Evolutionary conservation across 2,797 vertebrate species (phyloP), one percentile per base, ranked within the genome.

Genomic region (Crenuchus spilurus): DNA sequence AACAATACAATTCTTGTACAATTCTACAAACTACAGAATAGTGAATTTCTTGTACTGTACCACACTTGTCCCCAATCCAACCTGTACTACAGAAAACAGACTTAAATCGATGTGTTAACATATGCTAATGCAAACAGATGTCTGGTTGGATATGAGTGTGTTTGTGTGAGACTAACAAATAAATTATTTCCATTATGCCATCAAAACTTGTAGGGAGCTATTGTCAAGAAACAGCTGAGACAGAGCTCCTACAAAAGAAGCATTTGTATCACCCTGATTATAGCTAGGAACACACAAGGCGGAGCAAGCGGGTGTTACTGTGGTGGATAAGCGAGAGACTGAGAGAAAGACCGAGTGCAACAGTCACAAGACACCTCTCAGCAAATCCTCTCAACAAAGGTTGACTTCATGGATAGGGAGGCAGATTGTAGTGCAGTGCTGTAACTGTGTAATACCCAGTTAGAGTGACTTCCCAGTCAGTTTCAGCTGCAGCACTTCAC

Each of bases 141-240:
- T 42, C 48, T 51, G n/a, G 14, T n/a, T 30, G 70, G 8, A 11
- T 26, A 33, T 33, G 20, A 24, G 33, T 33, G 42, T 60, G 31
- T 33, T 30, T 37, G 26, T 30, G 33, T 58, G 67, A 16, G n/a
- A n/a, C n/a, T 14, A 8, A 20, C 33, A 69, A 73, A 55, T 58
- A 63, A 72, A 67, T 52, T 31, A n/a, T 58, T 49, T 74, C 66
- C 24, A 26, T 66, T 68, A 76, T 69, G 60, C 22, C 28, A 52
- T 39, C 22, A 62, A 20, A 28, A 42, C 64, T 58, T 62, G 73
- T 61, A 74, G 51, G 70, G 46, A 63, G 41, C 69, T 76, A 84
- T 77, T 81, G 79, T 83, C 30, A 65, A 48, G 63, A 57, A 72
- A 58, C 58, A 71, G 41, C 70, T 66, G 49, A 64, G 57, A 42